Conservation (phyloP, 2,113 vertebrate genomes). For the Microtus pennsylvanicus region DNA sequence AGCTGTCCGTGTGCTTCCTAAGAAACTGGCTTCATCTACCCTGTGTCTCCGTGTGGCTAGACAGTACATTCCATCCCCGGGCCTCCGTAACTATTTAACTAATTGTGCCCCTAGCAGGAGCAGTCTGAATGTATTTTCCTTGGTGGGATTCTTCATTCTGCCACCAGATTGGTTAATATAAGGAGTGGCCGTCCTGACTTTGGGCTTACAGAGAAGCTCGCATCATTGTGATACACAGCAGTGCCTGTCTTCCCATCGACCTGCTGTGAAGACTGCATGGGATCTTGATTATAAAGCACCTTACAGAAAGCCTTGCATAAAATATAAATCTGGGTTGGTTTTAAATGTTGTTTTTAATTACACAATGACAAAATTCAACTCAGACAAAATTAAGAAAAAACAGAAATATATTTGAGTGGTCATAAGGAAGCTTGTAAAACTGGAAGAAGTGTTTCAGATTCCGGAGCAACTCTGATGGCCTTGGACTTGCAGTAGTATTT, state of each 20-base stretch:
- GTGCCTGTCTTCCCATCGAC: neutral
- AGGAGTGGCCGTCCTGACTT: neutral
- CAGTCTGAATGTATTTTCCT: neutral
- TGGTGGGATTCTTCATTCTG: neutral
- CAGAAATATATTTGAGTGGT: neutral
- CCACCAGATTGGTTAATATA: neutral
- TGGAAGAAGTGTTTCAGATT: slow-evolving; percentile 4
- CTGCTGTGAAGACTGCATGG: neutral
- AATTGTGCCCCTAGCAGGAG: neutral
- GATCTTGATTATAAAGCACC: neutral
- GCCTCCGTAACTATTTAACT: neutral
- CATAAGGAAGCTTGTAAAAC: slow-evolving; percentile 35
- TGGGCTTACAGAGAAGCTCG: neutral
- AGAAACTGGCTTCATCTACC: neutral
- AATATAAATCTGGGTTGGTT: slow-evolving; percentile 10
- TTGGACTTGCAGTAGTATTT: neutral
- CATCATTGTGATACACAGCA: neutral
- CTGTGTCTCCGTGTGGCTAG: neutral
- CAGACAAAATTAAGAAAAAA: slow-evolving; percentile 21
- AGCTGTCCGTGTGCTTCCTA: neutral
- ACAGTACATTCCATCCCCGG: neutral
- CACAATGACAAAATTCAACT: slow-evolving; percentile 1
- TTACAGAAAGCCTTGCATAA: slow-evolving; percentile 28
- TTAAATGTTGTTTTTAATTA: slow-evolving; percentile 25
- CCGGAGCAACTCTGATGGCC: neutral